A percentile compares a stretch with the other conserved stretches of the same genome.
Evolutionary conservation across 1,140 invertebrate species (phyloP).

Genomic region (Pygmarrhopalites habei): DNA sequence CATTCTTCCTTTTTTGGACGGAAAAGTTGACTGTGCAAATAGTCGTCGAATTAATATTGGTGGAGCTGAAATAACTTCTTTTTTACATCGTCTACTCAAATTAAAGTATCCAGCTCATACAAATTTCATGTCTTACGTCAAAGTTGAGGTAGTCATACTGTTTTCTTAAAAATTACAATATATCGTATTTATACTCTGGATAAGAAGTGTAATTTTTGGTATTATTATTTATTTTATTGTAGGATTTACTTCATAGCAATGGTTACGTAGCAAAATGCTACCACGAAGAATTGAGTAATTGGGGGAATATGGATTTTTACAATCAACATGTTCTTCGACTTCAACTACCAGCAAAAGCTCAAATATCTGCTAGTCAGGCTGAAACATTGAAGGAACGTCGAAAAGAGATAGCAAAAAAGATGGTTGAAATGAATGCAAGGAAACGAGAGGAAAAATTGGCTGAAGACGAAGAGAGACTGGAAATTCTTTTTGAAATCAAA

Average conservation of each 20-base stretch:
- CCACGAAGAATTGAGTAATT: slow-evolving; percentile 65
- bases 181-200: too few relatives aligned
- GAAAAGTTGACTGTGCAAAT: slow-evolving; percentile 59
- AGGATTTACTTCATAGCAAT: slow-evolving; percentile 76
- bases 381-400: slow-evolving; percentile 61
- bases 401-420: slow-evolving; percentile 67
- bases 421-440: slow-evolving; percentile 77
- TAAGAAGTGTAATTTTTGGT: too few relatives aligned
- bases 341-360: slow-evolving; percentile 68
- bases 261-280: slow-evolving; percentile 71
- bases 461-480: slow-evolving; percentile 79
- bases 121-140: slow-evolving; percentile 72
- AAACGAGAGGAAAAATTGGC: slow-evolving; percentile 71
- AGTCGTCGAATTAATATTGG: slow-evolving; percentile 76
- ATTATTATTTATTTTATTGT: neutral
- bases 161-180: too few relatives aligned
- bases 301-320: slow-evolving; percentile 73
- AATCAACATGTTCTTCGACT: slow-evolving; percentile 73
- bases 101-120: slow-evolving; percentile 88
- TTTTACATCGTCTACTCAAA: slow-evolving; percentile 82
- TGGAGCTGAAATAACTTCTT: slow-evolving; percentile 74
- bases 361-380: slow-evolving; percentile 48
- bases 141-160: slow-evolving; percentile 60
- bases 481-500: slow-evolving; percentile 66
- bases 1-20: slow-evolving; percentile 70